Conservation (phyloP, 2,797 vertebrate genomes). For the Sandelia bainsii region DNA sequence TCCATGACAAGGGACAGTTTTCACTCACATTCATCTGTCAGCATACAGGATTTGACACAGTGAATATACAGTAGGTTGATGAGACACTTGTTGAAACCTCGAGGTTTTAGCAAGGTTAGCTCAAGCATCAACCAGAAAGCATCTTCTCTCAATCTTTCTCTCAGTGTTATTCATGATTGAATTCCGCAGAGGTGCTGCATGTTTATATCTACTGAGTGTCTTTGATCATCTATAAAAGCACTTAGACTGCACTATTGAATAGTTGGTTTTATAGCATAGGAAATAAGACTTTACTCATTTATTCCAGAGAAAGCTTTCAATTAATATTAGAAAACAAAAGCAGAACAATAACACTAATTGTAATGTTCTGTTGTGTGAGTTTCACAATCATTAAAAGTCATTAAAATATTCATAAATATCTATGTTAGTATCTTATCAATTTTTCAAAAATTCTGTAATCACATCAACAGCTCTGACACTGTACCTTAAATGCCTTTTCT, state of each 20-base stretch:
- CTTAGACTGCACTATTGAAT: constrained; percentile 37
- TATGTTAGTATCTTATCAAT: constrained; percentile 18
- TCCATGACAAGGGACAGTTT: constrained; percentile 31
- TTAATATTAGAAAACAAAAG: constrained; percentile 50
- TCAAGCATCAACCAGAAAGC: constrained; percentile 45
- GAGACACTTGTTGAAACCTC: constrained; percentile 41
- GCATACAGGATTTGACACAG: constrained; percentile 15
- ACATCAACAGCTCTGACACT: constrained; percentile 30
- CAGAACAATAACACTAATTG: constrained; percentile 41
- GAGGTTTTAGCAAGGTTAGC: constrained; percentile 65
- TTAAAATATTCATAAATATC: constrained; percentile 59
- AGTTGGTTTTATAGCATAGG: constrained; percentile 35
- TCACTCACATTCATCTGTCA: constrained; percentile 45
- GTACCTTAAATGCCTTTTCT: constrained; percentile 22
- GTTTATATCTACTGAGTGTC: constrained; percentile 47
- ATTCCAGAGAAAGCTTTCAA: constrained; percentile 34
- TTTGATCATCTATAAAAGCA: constrained; percentile 65
- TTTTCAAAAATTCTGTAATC: constrained; percentile 28
- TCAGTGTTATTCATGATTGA: constrained; percentile 43
- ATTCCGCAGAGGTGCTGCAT: constrained; percentile 45
- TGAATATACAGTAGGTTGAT: constrained; percentile 8
- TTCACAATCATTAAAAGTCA: constrained; percentile 60
- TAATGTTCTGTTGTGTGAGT: constrained; percentile 17
- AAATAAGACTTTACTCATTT: constrained; percentile 29
- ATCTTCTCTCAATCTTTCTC: constrained; percentile 27